Evolutionary conservation across 2,888 invertebrate species (phyloP), one percentile per base, ranked within the genome.

Genomic region (Mesopsocus fuscifrons): DNA sequence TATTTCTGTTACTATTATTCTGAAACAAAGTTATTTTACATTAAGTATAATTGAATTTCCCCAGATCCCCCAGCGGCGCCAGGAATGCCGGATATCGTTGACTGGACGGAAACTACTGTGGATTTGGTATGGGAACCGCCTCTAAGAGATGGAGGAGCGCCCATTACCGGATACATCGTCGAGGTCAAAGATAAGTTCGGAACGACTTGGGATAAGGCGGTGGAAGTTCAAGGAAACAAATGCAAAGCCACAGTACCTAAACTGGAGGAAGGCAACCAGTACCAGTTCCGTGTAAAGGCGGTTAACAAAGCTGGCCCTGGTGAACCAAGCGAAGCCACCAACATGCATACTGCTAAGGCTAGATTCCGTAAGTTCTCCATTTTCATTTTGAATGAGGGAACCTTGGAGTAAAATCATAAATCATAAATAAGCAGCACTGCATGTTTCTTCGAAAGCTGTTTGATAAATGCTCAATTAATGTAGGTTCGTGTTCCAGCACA

Each of bases 271-370:
- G 91, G 91, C 16, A 88, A 88, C 60, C 89, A 91, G 56, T 95
- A 95, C 59, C 91, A 94, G 61, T 95, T 94, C 71, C 69, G 91
- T 26, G 74, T 92, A 2, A 71, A 84, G n/a, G 97, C 97, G 16
- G 65, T 94, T 11, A 98, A 98, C 64, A 88, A 91, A 64, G 92
- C 92, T 35, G 97, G 98, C 2, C 77, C 76, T 33, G 89, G 89
- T 0, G 87, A 88, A 53, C 85, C 91, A 1, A 85, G 85, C 18
- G 89, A 91, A 61, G 82, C 84, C 56, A 88, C 88, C 42, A 82
- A 84, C 63, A 85, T 85, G 68, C 89, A 91, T 55, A 82, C 82
- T 3, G 88, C 87, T 50, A 89, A 89, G 57, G 67, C 89, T 18
- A 68, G 88, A 60, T 87, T 76, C 73, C 68, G 85, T 87, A 63